phyloP scores from a whole-genome alignment of 2,888 invertebrate species.

The Tenthredo amoena region DNA sequence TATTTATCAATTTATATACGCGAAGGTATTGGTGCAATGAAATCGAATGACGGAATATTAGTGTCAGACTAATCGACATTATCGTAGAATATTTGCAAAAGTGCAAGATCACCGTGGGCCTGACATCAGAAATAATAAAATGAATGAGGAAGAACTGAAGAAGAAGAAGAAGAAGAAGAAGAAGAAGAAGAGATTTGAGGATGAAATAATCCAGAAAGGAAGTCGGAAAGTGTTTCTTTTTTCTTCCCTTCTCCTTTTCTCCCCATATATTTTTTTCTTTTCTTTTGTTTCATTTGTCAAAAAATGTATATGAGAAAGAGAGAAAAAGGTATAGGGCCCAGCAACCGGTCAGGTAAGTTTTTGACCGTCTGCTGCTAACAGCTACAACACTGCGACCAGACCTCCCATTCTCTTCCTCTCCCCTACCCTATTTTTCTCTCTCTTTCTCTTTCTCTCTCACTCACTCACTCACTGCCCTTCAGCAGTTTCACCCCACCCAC shows the following conservation, averaged over 20 bases:
- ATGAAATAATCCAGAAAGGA: background rate
- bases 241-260: background rate
- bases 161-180: background rate
- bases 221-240: background rate
- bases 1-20: background rate
- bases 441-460: conserved; percentile 54
- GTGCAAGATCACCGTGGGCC: background rate
- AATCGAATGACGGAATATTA: background rate
- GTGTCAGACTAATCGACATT: background rate
- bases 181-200: background rate
- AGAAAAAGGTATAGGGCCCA: conserved; percentile 53
- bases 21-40: background rate
- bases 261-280: background rate
- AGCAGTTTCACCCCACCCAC: conserved; percentile 43
- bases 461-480: conserved; percentile 33
- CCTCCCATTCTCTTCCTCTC: conserved; percentile 54
- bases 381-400: conserved; percentile 54
- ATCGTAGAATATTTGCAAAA: background rate
- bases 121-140: background rate
- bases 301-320: conserved; percentile 6
- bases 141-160: background rate
- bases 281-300: background rate
- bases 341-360: conserved; percentile 74
- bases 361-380: conserved; percentile 74
- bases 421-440: conserved; percentile 56